Conservation (phyloP, 1,140 invertebrate species). For the Lineus longissimus region DNA sequence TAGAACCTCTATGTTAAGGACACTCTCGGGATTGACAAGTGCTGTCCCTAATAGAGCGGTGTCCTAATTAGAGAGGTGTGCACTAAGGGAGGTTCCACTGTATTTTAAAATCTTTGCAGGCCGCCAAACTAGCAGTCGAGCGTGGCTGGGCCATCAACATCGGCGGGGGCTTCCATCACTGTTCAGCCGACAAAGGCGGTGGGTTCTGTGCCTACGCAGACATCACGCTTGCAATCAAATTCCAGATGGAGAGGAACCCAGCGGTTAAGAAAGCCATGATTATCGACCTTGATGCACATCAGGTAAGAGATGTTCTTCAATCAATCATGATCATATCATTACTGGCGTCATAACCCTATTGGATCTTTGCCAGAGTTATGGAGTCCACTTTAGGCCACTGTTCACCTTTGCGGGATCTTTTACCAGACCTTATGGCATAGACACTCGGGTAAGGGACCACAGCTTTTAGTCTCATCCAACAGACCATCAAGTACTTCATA, state of each 20-base stretch:
- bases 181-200: slow-evolving; percentile 67
- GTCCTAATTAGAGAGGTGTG: too few species aligned
- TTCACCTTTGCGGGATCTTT: neutral
- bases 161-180: slow-evolving; percentile 77
- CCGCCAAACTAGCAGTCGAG: slow-evolving; percentile 74
- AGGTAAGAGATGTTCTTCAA: slow-evolving; percentile 51
- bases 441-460: too few species aligned
- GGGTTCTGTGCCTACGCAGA: slow-evolving; percentile 88
- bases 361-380: too few species aligned
- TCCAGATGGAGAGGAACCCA: slow-evolving; percentile 58
- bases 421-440: neutral
- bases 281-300: slow-evolving; percentile 84
- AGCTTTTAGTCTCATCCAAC: too few species aligned
- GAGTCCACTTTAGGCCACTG: neutral
- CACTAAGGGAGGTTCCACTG: too few species aligned
- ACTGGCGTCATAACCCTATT: too few species aligned
- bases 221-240: slow-evolving; percentile 72
- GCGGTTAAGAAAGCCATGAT: slow-evolving; percentile 70
- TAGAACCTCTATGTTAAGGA: too few species aligned
- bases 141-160: slow-evolving; percentile 83
- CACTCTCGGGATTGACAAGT: too few species aligned
- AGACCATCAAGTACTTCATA: neutral
- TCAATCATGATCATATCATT: neutral
- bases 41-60: too few species aligned
- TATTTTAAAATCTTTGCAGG: slow-evolving; percentile 44